Conservation (phyloP, 2,113 vertebrate genomes). For the Theristicus caerulescens region DNA sequence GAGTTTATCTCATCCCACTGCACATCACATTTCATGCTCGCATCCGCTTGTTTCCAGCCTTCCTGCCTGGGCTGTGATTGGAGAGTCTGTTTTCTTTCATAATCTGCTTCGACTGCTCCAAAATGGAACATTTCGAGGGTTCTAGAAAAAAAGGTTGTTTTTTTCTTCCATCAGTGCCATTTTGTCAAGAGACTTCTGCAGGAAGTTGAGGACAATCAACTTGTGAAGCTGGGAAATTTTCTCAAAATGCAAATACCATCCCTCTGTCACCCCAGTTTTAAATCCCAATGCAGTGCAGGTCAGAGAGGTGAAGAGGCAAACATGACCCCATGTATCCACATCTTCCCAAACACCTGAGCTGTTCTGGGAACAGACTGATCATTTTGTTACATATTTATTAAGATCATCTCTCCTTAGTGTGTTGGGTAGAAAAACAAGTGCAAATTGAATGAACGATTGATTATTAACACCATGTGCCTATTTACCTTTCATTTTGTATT, state of each 20-base stretch:
- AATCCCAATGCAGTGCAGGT: not conserved
- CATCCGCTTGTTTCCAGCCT: constrained; percentile 31
- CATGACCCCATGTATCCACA: accelerated
- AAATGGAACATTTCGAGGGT: not conserved
- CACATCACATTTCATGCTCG: constrained; percentile 1
- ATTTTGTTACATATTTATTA: not conserved
- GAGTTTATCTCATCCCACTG: constrained; percentile 39
- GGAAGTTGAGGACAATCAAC: not conserved
- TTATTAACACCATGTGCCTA: not conserved
- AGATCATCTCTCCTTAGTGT: not conserved
- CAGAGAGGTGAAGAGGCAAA: not conserved
- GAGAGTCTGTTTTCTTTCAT: constrained; percentile 38
- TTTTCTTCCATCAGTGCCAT: not conserved
- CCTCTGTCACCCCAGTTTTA: not conserved
- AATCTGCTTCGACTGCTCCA: constrained; percentile 8
- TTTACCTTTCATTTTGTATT: not conserved
- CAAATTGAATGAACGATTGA: not conserved
- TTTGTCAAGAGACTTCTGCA: not conserved
- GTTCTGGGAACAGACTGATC: not conserved
- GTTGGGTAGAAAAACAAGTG: not conserved
- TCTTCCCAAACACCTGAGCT: not conserved
- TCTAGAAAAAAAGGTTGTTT: not conserved
- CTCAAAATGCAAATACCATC: not conserved
- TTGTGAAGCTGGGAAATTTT: not conserved
- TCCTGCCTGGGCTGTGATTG: constrained; percentile 17